Conservation (phyloP, 2,113 vertebrate species). For the Megalops atlanticus region DNA sequence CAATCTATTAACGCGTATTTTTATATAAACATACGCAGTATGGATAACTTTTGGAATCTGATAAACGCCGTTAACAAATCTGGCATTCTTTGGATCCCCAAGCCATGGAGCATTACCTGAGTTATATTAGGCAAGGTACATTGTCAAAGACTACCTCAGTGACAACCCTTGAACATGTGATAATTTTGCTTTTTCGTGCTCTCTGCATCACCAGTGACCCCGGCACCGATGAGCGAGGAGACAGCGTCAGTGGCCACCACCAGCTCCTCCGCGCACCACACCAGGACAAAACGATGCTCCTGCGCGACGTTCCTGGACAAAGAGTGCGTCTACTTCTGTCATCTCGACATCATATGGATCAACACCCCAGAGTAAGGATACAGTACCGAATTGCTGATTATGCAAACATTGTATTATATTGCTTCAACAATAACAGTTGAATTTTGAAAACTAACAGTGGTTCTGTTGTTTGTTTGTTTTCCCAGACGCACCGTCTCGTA, state of each 20-base stretch:
- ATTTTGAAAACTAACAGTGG: background rate
- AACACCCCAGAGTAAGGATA: conserved; percentile 93
- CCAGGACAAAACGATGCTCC: conserved; percentile 87
- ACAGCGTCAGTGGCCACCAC: conserved; percentile 28
- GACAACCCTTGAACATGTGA: background rate
- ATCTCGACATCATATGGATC: conserved; percentile 98
- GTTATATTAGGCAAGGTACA: background rate
- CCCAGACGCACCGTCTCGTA: conserved; percentile 87
- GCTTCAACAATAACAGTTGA: background rate
- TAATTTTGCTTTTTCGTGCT: background rate
- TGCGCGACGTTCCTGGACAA: conserved; percentile 90
- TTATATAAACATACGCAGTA: too few relatives aligned
- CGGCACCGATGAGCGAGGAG: conserved; percentile 31
- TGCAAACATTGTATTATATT: background rate
- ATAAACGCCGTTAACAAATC: background rate
- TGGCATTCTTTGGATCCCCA: background rate
- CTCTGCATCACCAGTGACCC: conserved; percentile 44
- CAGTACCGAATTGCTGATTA: background rate
- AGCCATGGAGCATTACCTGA: background rate
- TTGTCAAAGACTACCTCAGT: background rate
- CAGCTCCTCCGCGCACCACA: conserved; percentile 52
- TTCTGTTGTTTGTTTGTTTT: conserved; percentile 17
- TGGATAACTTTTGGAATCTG: too few relatives aligned
- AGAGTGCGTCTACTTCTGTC: conserved; percentile 98
- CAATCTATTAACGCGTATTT: too few relatives aligned